Evolutionary conservation across 2,888 invertebrate species (phyloP).

Genomic region (Dorcus parallelipipedus): DNA sequence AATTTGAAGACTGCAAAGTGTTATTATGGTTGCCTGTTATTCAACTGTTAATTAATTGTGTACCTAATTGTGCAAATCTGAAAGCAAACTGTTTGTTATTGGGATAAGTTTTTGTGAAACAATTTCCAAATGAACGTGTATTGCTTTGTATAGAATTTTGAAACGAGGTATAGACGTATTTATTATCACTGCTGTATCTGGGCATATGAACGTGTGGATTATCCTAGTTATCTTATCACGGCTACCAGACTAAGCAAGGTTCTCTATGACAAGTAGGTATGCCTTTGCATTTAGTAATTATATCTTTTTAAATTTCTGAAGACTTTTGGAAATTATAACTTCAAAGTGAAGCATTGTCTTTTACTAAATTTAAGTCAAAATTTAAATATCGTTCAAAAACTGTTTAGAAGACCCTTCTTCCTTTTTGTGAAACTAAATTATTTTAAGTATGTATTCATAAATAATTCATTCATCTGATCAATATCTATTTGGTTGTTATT

Average conservation of each 20-base stretch:
- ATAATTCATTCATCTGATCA: no score
- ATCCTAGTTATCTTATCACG: slow-evolving; percentile 25
- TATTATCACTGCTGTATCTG: slow-evolving; percentile 6
- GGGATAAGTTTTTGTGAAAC: background rate
- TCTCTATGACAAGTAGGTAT: slow-evolving; percentile 12
- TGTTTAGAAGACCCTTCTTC: no score
- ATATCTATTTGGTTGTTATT: no score
- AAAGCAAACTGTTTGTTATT: background rate
- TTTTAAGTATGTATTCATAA: no score
- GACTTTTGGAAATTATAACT: no score
- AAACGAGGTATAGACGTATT: background rate
- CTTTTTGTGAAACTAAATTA: no score
- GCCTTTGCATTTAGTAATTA: background rate
- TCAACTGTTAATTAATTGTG: background rate
- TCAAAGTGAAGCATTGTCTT: no score
- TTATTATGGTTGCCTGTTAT: background rate
- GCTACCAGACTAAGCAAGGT: slow-evolving; percentile 19
- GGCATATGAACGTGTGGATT: slow-evolving; percentile 19
- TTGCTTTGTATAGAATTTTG: no score
- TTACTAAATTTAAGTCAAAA: no score
- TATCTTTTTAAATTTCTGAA: no score
- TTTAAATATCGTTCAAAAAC: no score
- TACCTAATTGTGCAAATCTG: background rate
- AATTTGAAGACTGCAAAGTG: background rate
- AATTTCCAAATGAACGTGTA: background rate